Base-by-base conservation (phyloP, 2,113 vertebrate species). In the Sorex fumeus region DNA sequence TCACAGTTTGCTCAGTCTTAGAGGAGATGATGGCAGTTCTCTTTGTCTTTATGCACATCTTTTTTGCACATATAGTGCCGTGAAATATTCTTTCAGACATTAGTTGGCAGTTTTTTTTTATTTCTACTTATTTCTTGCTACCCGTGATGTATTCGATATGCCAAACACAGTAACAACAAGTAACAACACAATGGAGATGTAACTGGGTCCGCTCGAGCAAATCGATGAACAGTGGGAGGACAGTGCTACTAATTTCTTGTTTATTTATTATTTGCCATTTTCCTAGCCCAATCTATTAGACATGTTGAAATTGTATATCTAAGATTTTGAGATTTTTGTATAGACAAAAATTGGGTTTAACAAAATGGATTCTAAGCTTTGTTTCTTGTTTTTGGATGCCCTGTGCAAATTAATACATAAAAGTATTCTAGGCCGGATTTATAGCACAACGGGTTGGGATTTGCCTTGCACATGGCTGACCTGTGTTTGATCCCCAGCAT, bases 201-300 rank as follows among this genome's bases (percentile, higher is more conserved):
- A n/a, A n/a, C n/a, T n/a, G n/a, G n/a, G n/a, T n/a, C n/a, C n/a
- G n/a, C n/a, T n/a, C n/a, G n/a, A n/a, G n/a, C n/a, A n/a, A n/a
- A n/a, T n/a, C n/a, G n/a, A n/a, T n/a, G n/a, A n/a, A n/a, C n/a
- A n/a, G n/a, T n/a, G n/a, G n/a, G n/a, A n/a, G n/a, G n/a, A n/a
- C n/a, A n/a, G n/a, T n/a, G n/a, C n/a, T n/a, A 70, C 10, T 36
- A 40, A 75, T 32, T 69, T 16, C 32, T n/a, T 43, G 8, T 87
- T 67, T 88, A 70, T 90, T 75, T 87, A 43, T 87, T 53, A 40
- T 50, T n/a, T 86, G 28, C n/a, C 53, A 82, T 3, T 8, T 36
- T 86, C 71, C 45, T 71, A 36, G 81, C 36, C 28, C 30, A 23
- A 3, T 50, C 9, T 43, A 23, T 43, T 21, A 19, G 0, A 12